Percentiles rank a stretch among this genome's conserved stretches.
Evolutionary conservation across 92 coral and sea anemone species (phyloP).

Genomic region (Chrysogorgia sp.): DNA sequence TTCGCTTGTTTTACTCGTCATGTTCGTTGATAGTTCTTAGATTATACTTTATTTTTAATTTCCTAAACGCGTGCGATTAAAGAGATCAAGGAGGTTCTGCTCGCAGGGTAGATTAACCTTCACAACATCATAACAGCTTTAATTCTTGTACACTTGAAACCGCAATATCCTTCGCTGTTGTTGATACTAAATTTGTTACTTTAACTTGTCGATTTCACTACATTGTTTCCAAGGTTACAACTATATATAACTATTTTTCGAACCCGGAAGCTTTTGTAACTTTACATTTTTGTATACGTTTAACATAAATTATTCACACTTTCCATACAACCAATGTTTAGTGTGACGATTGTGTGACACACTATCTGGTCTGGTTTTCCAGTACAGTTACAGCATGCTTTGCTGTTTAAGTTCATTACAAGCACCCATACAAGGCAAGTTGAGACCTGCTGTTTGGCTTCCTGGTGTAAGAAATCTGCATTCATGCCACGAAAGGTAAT

Average conservation of each 20-base stretch:
- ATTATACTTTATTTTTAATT: background rate
- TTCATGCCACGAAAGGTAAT: constrained; percentile 77
- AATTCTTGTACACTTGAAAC: background rate
- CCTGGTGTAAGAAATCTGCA: constrained; percentile 84
- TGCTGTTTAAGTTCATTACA: constrained; percentile 94
- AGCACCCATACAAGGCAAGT: constrained; percentile 83
- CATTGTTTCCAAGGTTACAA: constrained; percentile 28
- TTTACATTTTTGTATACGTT: background rate
- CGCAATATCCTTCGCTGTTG: background rate
- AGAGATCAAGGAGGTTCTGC: too few relatives aligned
- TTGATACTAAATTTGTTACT: too few relatives aligned
- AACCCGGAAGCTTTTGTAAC: too few relatives aligned
- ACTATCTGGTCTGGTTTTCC: background rate
- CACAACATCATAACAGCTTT: background rate
- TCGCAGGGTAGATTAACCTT: too few relatives aligned
- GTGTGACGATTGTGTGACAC: too few relatives aligned
- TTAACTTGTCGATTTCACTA: too few relatives aligned
- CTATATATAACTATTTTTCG: background rate
- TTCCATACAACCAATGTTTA: too few relatives aligned
- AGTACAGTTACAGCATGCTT: constrained; percentile 32
- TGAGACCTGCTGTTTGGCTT: constrained; percentile 94
- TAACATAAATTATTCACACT: background rate
- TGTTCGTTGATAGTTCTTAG: constrained; percentile 17
- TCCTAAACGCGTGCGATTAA: too few relatives aligned
- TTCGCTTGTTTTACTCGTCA: constrained; percentile 46